These are phyloP conservation scores for Tragelaphus strepsiceros DNA, from an alignment of 2,113 vertebrate genomes.

Conservation along the genomic window DNA sequence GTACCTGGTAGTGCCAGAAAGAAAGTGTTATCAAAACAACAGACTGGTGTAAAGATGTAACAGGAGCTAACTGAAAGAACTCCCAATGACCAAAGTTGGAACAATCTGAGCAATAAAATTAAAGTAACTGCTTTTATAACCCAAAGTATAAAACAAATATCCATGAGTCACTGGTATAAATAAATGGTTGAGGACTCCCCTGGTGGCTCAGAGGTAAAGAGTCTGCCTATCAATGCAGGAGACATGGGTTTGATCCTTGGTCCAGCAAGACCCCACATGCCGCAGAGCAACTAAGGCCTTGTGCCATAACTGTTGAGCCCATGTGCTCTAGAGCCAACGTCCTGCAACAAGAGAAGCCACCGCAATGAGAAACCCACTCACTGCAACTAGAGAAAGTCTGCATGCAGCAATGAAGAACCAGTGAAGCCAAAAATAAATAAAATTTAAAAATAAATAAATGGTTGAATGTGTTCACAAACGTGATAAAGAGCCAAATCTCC, in stretches of 20 bases:
- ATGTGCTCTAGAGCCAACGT: neutral
- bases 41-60: neutral
- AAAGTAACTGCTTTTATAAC: neutral
- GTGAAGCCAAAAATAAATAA: neutral
- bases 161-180: neutral
- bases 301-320: neutral
- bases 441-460: neutral
- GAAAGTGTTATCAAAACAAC: neutral
- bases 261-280: neutral
- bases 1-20: neutral
- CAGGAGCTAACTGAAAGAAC: neutral
- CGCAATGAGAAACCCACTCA: neutral
- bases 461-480: neutral
- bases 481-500: neutral
- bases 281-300: neutral
- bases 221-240: neutral
- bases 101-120: neutral
- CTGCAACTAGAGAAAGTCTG: neutral
- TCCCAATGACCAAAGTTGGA: neutral
- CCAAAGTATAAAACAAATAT: neutral
- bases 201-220: neutral
- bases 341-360: neutral
- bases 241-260: neutral
- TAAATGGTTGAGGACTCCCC: neutral
- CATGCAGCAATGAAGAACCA: neutral